phyloP scores from a whole-genome alignment of 2,113 vertebrate species.

The Chascanopsetta lugubris region DNA sequence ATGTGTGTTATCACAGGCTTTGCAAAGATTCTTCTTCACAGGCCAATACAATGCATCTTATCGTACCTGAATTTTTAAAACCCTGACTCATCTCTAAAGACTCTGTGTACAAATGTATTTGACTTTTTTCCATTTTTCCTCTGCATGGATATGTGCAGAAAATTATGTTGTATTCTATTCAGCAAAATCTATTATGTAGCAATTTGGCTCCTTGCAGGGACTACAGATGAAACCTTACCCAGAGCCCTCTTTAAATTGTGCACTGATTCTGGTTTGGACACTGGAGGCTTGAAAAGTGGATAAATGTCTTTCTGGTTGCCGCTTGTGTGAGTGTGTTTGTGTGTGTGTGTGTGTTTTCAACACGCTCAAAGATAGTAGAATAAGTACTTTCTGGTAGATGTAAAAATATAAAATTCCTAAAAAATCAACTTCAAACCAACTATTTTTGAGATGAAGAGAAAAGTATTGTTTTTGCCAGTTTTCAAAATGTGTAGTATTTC shows the following conservation, averaged over 20 bases:
- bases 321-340: not conserved
- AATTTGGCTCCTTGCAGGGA: not conserved
- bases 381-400: not conserved
- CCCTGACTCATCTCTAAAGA: no score
- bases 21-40: no score
- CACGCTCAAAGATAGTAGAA: not conserved
- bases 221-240: not conserved
- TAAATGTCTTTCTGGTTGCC: not conserved
- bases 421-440: not conserved
- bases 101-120: no score
- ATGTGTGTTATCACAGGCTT: no score
- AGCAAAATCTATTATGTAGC: not conserved
- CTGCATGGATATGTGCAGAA: not conserved
- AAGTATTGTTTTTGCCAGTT: not conserved
- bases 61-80: no score
- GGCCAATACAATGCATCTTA: no score
- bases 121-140: not conserved
- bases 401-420: not conserved
- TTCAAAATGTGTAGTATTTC: not conserved
- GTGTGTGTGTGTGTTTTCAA: not conserved
- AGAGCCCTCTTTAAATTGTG: slow-evolving; percentile 20
- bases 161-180: not conserved
- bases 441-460: not conserved
- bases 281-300: not conserved
- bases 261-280: slow-evolving; percentile 9